Evolutionary conservation across 2,113 vertebrate species (phyloP).

Genomic region (Willisornis vidua): DNA sequence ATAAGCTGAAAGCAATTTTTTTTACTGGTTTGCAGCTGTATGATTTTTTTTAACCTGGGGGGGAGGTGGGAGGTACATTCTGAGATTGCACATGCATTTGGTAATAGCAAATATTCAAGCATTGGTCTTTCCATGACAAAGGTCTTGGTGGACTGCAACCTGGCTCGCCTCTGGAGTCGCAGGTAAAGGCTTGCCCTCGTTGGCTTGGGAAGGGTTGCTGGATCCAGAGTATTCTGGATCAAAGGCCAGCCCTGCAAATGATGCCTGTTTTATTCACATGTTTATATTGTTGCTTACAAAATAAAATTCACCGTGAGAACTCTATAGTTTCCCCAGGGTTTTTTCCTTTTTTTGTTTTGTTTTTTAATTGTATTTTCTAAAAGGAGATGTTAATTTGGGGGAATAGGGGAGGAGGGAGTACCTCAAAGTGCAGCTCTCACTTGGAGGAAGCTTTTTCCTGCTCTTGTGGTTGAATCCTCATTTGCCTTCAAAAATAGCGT

Average conservation of each 20-base stretch:
- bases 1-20: slow-evolving; percentile 41
- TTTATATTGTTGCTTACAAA: slow-evolving; percentile 70
- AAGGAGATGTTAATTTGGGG: background rate
- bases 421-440: background rate
- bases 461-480: background rate
- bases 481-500: background rate
- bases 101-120: background rate
- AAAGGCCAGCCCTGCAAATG: slow-evolving; percentile 32
- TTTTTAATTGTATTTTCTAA: background rate
- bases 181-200: background rate
- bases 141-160: slow-evolving; percentile 22
- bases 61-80: background rate
- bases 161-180: background rate
- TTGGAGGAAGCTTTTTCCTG: background rate
- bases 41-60: background rate
- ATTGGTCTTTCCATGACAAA: background rate
- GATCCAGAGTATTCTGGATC: slow-evolving; percentile 16
- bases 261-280: slow-evolving; percentile 61
- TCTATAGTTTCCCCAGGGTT: slow-evolving; percentile 31
- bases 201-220: background rate
- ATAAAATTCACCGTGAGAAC: slow-evolving; percentile 68
- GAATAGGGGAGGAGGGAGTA: background rate
- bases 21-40: slow-evolving; percentile 48
- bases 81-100: background rate
- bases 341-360: background rate